Evolutionary conservation across 2,888 invertebrate species (phyloP).

Genomic region (Lasius platythorax): DNA sequence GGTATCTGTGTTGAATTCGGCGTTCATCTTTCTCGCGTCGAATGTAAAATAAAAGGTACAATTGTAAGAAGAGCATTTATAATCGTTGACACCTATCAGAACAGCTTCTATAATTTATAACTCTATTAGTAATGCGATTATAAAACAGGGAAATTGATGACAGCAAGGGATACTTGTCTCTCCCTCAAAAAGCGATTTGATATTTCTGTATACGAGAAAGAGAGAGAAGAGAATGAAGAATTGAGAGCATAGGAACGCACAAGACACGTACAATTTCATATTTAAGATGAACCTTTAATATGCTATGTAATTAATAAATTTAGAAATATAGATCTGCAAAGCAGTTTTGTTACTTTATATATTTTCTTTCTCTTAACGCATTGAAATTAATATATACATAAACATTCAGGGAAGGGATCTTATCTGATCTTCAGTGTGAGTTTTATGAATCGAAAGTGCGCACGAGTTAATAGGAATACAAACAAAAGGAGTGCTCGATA

Average conservation of each 20-base stretch:
- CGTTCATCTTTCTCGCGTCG: not conserved
- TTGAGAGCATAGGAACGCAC: not conserved
- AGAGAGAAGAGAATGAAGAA: not conserved
- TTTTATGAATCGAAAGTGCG: not conserved
- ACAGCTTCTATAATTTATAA: not conserved
- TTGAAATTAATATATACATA: not conserved
- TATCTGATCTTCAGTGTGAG: not conserved
- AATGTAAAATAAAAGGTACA: not conserved
- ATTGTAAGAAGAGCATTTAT: not conserved
- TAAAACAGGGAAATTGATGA: not conserved
- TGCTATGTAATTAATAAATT: not conserved
- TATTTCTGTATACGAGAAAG: not conserved
- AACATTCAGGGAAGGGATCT: not conserved
- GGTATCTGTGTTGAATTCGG: not conserved
- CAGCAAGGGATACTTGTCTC: not conserved
- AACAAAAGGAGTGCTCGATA: constrained; percentile 32
- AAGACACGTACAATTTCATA: not conserved
- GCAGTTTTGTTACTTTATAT: not conserved
- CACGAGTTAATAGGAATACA: constrained; percentile 10
- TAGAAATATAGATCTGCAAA: not conserved
- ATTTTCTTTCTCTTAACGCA: not conserved
- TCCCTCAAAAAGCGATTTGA: not conserved
- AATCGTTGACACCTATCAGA: constrained; percentile 1
- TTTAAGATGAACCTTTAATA: not conserved
- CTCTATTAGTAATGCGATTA: not conserved